Percentiles rank a stretch among this genome's conserved stretches.
Conservation (phyloP, 2,888 invertebrate species). For the Ophion slaviceki region DNA sequence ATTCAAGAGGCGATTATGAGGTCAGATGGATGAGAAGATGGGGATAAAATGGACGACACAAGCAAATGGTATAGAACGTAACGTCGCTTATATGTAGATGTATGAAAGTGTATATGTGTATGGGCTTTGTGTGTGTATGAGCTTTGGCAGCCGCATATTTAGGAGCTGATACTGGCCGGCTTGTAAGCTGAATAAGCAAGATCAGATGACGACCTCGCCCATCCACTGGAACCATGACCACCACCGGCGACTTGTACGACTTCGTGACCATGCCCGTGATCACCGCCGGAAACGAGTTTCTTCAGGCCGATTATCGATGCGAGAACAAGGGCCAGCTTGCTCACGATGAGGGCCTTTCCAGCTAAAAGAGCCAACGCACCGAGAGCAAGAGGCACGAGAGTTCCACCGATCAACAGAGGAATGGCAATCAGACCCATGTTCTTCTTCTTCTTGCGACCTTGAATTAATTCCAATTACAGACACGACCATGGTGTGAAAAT, state of each 20-base stretch:
- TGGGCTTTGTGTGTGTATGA: slow-evolving; percentile 15
- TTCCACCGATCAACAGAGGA: slow-evolving; percentile 91
- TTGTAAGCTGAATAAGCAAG: slow-evolving; percentile 87
- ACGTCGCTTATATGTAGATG: background rate
- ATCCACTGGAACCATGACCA: slow-evolving; percentile 88
- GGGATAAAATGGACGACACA: slow-evolving; percentile 19
- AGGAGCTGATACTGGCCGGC: slow-evolving; percentile 78
- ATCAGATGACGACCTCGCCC: slow-evolving; percentile 88
- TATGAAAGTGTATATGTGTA: slow-evolving; percentile 11
- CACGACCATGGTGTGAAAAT: background rate
- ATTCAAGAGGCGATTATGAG: slow-evolving; percentile 5
- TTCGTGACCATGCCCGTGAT: slow-evolving; percentile 86
- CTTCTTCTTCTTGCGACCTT: slow-evolving; percentile 88
- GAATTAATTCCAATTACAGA: slow-evolving; percentile 39
- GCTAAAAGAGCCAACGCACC: slow-evolving; percentile 92
- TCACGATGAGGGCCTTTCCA: slow-evolving; percentile 93
- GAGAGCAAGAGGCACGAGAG: slow-evolving; percentile 92
- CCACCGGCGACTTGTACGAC: slow-evolving; percentile 88
- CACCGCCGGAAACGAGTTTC: slow-evolving; percentile 89
- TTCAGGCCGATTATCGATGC: slow-evolving; percentile 94
- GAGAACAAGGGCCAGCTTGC: slow-evolving; percentile 92
- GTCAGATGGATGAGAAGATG: slow-evolving; percentile 14
- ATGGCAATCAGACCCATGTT: slow-evolving; percentile 90
- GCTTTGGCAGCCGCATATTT: slow-evolving; percentile 42
- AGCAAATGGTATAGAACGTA: background rate